Evolutionary conservation across 2,888 invertebrate species (phyloP), one percentile per base, ranked within the genome.

Genomic region (Alviniconcha strummeri): DNA sequence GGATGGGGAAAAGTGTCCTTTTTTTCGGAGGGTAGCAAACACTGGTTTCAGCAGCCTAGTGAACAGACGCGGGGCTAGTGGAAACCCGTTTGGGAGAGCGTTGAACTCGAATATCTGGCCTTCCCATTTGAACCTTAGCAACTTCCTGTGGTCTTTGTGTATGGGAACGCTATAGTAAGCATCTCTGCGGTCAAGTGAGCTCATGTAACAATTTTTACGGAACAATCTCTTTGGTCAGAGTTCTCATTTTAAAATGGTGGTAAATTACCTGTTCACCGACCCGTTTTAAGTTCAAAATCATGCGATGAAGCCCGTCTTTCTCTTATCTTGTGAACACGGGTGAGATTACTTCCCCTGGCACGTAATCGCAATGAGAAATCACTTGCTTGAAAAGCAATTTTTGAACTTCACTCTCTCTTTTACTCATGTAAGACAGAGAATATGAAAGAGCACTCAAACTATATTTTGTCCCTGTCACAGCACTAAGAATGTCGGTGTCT

Each of bases 221-320:
- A 75, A 2, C 54, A 7, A 55, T 7, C 8, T 52, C 75, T 6
- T 9, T 8, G 52, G 75, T 17, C 36, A 75, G 17, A 19, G 75
- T 75, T 1, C 36, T 52, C 75, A 75, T 75, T 75, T 75, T 75
- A 36, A 75, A 75, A 54, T 75, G 75, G 54, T 75, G 75, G 11
- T 75, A 75, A 11, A 4, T 75, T 5, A 75, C 75, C 36, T 15
- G 8, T 11, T 2, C 17, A 55, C 7, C 7, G 13, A 75, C 8
- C 17, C 17, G 15, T 15, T 19, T 75, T 55, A 75, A 52, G 17
- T 75, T 75, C 55, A 75, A 54, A 55, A 75, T 75, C 75, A 75
- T 52, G 8, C 75, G 36, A 7, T 54, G 15, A 19, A 56, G 11
- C 7, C 55, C 75, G 9, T 75, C 75, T 75, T 54, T 75, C 56